These are phyloP conservation scores for Eutrigla gurnardus DNA, from an alignment of 2,797 vertebrate genomes.

Conservation along the genomic window DNA sequence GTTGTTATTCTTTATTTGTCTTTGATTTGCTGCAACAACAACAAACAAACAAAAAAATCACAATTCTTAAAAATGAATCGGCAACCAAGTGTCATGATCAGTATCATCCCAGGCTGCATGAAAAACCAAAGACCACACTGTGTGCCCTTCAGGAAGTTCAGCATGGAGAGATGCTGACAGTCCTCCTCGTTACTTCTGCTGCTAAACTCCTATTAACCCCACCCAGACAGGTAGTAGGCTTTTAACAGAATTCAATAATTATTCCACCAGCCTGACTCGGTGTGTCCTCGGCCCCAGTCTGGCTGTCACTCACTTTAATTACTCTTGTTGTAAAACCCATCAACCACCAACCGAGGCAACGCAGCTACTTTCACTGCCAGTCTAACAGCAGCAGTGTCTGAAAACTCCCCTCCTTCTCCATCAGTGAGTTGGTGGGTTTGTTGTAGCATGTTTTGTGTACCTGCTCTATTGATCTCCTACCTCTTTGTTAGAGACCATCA, in stretches of 20 bases:
- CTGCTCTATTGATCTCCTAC: too few species aligned
- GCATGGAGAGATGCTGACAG: conserved; percentile 1
- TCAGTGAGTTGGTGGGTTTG: not conserved
- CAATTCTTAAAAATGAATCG: too few species aligned
- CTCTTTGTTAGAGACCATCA: too few species aligned
- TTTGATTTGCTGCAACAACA: too few species aligned
- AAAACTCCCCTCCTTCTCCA: not conserved
- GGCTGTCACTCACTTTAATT: conserved; percentile 72
- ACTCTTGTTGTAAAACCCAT: conserved; percentile 66
- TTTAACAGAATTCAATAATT: conserved; percentile 71
- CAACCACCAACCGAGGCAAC: conserved; percentile 42
- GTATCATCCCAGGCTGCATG: too few species aligned
- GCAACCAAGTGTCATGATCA: too few species aligned
- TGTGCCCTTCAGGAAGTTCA: conserved; percentile 1
- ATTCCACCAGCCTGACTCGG: conserved; percentile 35
- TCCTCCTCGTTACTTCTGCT: conserved; percentile 23
- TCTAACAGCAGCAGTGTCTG: conserved; percentile 10
- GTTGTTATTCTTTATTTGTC: too few species aligned
- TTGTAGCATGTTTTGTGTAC: not conserved
- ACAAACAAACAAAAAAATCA: too few species aligned
- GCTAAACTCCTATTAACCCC: conserved; percentile 52
- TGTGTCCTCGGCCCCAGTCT: conserved; percentile 36
- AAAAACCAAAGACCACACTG: not conserved
- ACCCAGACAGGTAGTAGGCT: conserved; percentile 29
- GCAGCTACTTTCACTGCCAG: conserved; percentile 31